A percentile compares a stretch with the other conserved stretches of the same genome.
These are phyloP conservation scores for Hippocampus abdominalis DNA, from an alignment of 2,113 vertebrate genomes.

Conservation along the genomic window DNA sequence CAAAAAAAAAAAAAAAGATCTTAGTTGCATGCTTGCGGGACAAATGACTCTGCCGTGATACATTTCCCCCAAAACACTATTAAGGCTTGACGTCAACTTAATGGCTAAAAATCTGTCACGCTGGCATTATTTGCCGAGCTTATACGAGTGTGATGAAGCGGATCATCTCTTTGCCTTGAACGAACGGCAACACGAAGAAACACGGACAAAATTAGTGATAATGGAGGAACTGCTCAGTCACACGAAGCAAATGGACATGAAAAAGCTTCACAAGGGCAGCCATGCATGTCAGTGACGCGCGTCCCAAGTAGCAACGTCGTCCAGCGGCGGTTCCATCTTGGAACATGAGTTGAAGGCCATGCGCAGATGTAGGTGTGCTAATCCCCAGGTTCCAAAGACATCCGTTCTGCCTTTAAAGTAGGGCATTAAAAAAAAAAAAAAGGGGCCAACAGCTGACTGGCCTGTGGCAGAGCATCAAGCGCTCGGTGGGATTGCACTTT, in stretches of 20 bases:
- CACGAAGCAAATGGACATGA: not conserved
- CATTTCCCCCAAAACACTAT: not conserved
- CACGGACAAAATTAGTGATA: not conserved
- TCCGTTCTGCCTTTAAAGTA: conserved; percentile 55
- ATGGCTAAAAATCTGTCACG: not conserved
- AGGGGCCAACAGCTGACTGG: conserved; percentile 65
- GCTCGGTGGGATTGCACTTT: conserved; percentile 42
- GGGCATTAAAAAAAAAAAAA: conserved; percentile 48
- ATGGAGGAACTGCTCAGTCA: not conserved
- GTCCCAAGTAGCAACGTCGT: not conserved
- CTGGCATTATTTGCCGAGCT: not conserved
- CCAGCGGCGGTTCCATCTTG: conserved; percentile 20
- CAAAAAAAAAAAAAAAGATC: not conserved
- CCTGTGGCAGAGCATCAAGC: conserved; percentile 62
- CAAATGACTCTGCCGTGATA: not conserved
- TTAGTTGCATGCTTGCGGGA: not conserved
- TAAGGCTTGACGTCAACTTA: not conserved
- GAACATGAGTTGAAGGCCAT: conserved; percentile 9
- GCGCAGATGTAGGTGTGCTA: conserved; percentile 35
- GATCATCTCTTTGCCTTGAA: not conserved
- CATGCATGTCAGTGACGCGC: not conserved
- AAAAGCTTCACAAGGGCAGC: not conserved
- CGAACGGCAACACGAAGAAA: not conserved
- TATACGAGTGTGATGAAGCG: not conserved
- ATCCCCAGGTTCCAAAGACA: conserved; percentile 45